These are phyloP conservation scores for Crotalus viridis DNA, from an alignment of 2,113 vertebrate species.

Conservation along the genomic window DNA sequence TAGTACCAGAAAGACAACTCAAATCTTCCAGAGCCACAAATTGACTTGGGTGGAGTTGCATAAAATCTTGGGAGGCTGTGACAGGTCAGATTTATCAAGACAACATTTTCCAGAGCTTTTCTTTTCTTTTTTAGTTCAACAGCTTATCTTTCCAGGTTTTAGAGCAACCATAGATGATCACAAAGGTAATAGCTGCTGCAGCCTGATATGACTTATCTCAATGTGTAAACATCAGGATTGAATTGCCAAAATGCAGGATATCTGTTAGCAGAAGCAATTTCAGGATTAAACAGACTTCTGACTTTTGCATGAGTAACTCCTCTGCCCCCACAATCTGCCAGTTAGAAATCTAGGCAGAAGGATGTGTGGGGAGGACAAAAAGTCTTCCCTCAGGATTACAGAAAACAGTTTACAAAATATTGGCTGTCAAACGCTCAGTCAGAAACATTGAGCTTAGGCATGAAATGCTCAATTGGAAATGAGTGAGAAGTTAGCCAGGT, in stretches of 20 bases:
- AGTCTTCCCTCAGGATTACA: background rate
- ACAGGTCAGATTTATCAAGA: background rate
- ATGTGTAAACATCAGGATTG: background rate
- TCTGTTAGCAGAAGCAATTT: background rate
- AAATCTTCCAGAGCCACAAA: background rate
- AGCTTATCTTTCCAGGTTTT: background rate
- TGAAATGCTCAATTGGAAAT: background rate
- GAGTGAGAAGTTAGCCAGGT: background rate
- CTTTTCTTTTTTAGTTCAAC: background rate
- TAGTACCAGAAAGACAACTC: slow-evolving; percentile 1
- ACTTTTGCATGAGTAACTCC: background rate
- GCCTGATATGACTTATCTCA: background rate
- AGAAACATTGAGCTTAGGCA: background rate
- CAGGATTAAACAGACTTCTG: background rate
- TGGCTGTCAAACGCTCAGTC: background rate
- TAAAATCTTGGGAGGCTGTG: background rate
- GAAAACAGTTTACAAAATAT: background rate
- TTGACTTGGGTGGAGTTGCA: background rate
- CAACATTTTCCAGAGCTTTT: background rate
- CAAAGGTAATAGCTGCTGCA: background rate
- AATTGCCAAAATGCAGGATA: background rate
- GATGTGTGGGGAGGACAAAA: background rate
- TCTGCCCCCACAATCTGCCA: background rate
- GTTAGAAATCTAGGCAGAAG: background rate
- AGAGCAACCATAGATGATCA: background rate